phyloP scores from a whole-genome alignment of 2,888 invertebrate genomes.

The Tenthredo mesomela region DNA sequence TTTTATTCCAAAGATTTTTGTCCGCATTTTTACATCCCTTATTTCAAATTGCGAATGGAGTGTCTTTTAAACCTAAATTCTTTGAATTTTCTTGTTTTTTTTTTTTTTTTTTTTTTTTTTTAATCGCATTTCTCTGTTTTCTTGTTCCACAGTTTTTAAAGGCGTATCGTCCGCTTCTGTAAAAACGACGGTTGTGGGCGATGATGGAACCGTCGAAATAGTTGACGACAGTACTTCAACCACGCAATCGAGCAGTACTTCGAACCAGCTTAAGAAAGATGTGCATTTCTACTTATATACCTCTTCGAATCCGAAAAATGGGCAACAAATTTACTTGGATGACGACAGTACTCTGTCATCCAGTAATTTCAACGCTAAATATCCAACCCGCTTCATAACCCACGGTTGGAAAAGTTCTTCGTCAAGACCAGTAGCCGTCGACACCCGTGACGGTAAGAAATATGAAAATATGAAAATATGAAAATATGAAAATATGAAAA shows the following conservation, averaged over 20 bases:
- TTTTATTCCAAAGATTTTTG: no score
- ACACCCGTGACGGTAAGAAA: slow-evolving; percentile 70
- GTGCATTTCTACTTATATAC: slow-evolving; percentile 55
- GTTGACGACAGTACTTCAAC: neutral
- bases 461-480: no score
- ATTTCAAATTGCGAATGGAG: no score
- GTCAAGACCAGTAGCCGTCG: slow-evolving; percentile 58
- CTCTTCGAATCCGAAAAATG: slow-evolving; percentile 68
- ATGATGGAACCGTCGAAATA: neutral
- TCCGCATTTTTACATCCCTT: no score
- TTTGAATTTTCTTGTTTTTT: no score
- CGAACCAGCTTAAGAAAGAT: neutral
- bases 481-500: no score
- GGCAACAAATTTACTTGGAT: slow-evolving; percentile 63
- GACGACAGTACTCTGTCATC: slow-evolving; percentile 62
- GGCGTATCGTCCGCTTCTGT: neutral
- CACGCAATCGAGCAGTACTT: neutral
- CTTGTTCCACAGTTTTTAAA: neutral
- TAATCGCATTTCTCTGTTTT: neutral
- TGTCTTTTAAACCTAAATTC: no score
- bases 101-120: no score
- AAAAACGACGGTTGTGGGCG: neutral
- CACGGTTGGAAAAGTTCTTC: slow-evolving; percentile 73
- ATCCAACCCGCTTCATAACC: slow-evolving; percentile 67
- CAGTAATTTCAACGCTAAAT: slow-evolving; percentile 67